A percentile compares a stretch with the other conserved stretches of the same genome.
These are phyloP conservation scores for Andrena dorsata DNA, from an alignment of 2,888 invertebrate species.

Conservation along the genomic window DNA sequence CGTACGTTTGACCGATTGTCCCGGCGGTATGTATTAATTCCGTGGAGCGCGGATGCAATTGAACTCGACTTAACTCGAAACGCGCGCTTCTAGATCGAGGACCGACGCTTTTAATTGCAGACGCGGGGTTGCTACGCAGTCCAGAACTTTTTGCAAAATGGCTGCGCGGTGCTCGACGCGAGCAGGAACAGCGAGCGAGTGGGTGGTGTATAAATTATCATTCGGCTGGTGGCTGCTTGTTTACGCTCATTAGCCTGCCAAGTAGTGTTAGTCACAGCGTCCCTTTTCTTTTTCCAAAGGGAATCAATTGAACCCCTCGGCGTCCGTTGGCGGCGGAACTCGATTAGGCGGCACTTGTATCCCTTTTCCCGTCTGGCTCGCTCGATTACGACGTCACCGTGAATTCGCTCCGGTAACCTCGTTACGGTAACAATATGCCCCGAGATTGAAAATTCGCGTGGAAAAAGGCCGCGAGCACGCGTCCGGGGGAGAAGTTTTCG, in stretches of 20 bases:
- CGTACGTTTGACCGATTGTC: constrained; percentile 17
- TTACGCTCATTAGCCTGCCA: background rate
- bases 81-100: constrained; percentile 19
- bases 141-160: background rate
- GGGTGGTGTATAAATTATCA: background rate
- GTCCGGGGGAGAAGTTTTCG: constrained; percentile 39
- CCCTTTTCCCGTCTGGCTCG: constrained; percentile 1
- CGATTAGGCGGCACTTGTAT: constrained; percentile 34
- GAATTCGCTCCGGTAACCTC: constrained; percentile 52
- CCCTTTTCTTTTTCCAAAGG: background rate
- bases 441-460: constrained; percentile 50
- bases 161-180: background rate
- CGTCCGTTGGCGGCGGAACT: background rate
- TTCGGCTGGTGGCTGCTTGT: background rate
- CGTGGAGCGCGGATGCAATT: constrained; percentile 9
- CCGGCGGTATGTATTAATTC: constrained; percentile 9
- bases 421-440: constrained; percentile 34
- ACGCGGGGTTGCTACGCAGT: background rate
- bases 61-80: constrained; percentile 23
- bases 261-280: background rate
- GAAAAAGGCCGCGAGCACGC: constrained; percentile 28
- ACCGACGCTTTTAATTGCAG: constrained; percentile 26
- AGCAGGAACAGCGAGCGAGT: no score
- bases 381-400: constrained; percentile 38
- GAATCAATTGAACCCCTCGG: background rate